Base-by-base conservation (phyloP, 2,113 vertebrate species). In the Oncorhynchus keta region DNA sequence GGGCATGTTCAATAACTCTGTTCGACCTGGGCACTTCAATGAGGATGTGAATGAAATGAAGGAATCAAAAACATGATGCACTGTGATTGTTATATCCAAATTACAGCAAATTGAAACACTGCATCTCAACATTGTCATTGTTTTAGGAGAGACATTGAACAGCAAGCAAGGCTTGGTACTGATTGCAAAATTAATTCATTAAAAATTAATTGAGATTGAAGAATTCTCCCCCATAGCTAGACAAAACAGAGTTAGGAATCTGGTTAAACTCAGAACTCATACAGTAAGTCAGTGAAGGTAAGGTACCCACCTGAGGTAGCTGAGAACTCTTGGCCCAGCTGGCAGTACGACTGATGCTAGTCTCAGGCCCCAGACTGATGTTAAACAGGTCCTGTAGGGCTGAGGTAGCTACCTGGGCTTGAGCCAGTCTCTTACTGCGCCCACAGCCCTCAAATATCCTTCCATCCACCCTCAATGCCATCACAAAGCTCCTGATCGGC, bases 341-440 rank as follows among this genome's bases (percentile, higher is more conserved):
- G 93, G 95, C 94, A 85, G 89, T 86, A 83, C 93, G 95, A 86
- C 93, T 93, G 24, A 76, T 86, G 81, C 85, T 93, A 74, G 89
- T 90, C 78, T 93, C 93, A 7, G 91, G 93, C 61, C 94, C 94
- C 82, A 95, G 94, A 79, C 91, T 94, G 92, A 98, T 96, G 92
- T 97, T 94, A 93, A 99, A 99, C 90, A 99, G 96, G 65, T 94
- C 95, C 88, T 97, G 96, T 55, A 99, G 93, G 7, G 97, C 98
- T 0, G 95, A 95, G 89, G 95, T 95, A 0, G 98, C 98, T 0
- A 97, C 97, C 87, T 97, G 97, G 85, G 93, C 95, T 91, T 98
- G 98, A 67, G 98, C 98, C 93, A 97, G 90, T 93, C 98, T 99
- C 95, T 99, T 99, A 92, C 97, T 99, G 84, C 96, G 96, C 80